Base-by-base conservation (phyloP, 2,113 vertebrate genomes). In the Drymodes brunneopygia region DNA sequence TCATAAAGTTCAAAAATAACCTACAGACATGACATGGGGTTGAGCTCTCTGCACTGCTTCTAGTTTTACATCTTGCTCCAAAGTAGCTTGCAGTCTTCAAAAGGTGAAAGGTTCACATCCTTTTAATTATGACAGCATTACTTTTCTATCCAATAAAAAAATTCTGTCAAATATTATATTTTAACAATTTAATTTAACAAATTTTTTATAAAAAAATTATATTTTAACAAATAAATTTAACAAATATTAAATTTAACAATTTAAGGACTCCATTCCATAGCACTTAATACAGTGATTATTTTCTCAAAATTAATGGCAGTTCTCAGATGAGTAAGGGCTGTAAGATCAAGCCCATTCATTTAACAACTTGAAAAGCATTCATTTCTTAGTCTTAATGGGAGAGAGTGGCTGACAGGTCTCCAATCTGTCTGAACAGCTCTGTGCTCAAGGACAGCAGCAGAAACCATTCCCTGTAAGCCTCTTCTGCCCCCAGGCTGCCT, bases 1-100 rank as follows among this genome's bases (percentile, higher is more conserved):
- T 97, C 97, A 97, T 97, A 88, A 97, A 96, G 88, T 94, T 97
- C 93, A 96, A 97, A 97, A 98, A 97, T 96, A 97, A 97, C 93
- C 96, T 92, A 92, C 92, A 97, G 93, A 91, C 96, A 78, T 90
- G 93, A 96, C 73, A 94, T 0, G 7, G 94, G 88, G 91, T 94
- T 84, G 86, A 96, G 94, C 69, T 51, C 77, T 86, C 71, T 86
- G 38, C 15, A 7, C 91, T 91, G 83, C 97, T 94, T 95, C 94
- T 96, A 93, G 96, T 97, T 97, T 96, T 97, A 96, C 58, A 62
- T 92, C 92, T 94, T 4, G 4, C 92, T 95, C 91, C 94, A 66
- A 95, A 97, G 97, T 9, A 74, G 77, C 74, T 88, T 77, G 72
- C 77, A 77, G 93, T 82, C 92, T 96, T 97, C 95, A 95, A 60